Percentiles rank a stretch among this genome's conserved stretches.
These are phyloP conservation scores for Neomonachus schauinslandi DNA, from an alignment of 2,113 vertebrate genomes.

Conservation along the genomic window DNA sequence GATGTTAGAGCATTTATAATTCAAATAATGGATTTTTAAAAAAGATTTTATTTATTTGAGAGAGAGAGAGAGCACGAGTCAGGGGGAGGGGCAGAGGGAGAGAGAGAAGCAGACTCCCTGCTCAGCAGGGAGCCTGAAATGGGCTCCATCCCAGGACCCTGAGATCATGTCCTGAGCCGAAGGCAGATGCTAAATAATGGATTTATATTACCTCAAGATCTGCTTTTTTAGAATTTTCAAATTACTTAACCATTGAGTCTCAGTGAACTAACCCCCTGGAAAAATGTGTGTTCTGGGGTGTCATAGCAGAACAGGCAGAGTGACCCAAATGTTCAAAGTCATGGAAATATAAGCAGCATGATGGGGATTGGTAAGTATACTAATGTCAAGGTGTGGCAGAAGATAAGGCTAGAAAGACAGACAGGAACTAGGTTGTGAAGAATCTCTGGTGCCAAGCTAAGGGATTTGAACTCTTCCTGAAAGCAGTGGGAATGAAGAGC, in stretches of 20 bases:
- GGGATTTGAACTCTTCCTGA: background rate
- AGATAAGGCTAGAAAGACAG: background rate
- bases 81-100: background rate
- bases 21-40: background rate
- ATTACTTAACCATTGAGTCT: background rate
- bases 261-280: background rate
- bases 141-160: too few relatives aligned
- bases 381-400: background rate
- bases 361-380: background rate
- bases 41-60: background rate
- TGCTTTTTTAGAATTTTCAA: background rate
- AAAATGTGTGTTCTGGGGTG: background rate
- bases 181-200: background rate
- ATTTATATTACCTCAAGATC: slow-evolving; percentile 25
- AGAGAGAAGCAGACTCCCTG: background rate
- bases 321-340: background rate
- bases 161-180: too few relatives aligned
- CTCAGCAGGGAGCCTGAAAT: background rate
- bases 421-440: background rate
- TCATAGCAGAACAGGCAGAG: background rate
- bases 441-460: background rate
- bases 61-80: background rate
- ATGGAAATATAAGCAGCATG: background rate
- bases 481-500: background rate
- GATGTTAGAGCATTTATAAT: slow-evolving; percentile 34